Percentiles rank a stretch among this genome's conserved stretches.
These are phyloP conservation scores for Natator depressus DNA, from an alignment of 2,113 vertebrate species.

Conservation along the genomic window DNA sequence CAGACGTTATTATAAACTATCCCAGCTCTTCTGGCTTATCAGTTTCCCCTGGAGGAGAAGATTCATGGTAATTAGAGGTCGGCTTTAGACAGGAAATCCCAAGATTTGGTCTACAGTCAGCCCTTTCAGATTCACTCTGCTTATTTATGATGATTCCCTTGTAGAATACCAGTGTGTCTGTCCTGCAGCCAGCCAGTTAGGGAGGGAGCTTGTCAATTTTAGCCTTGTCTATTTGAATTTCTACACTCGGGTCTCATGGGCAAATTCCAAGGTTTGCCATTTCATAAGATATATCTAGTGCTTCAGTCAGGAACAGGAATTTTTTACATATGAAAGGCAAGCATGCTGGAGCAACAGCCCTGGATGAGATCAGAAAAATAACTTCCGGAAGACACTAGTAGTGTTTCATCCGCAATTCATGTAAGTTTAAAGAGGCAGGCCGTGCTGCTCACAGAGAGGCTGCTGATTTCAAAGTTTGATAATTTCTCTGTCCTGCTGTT, in stretches of 20 bases:
- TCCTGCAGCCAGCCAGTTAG: neutral
- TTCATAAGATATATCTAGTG: constrained; percentile 27
- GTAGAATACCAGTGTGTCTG: neutral
- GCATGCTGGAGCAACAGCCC: constrained; percentile 15
- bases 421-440: neutral
- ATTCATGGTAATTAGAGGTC: neutral
- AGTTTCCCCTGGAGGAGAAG: neutral
- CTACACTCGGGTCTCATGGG: neutral
- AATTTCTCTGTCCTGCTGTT: neutral
- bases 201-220: constrained; percentile 15
- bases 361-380: constrained; percentile 26
- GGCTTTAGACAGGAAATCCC: neutral
- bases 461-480: neutral
- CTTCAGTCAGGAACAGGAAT: neutral
- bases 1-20: neutral
- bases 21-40: neutral
- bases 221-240: constrained; percentile 25
- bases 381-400: constrained; percentile 23
- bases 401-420: constrained; percentile 13
- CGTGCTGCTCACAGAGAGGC: neutral
- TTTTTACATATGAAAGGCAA: constrained; percentile 42
- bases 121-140: neutral
- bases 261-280: constrained; percentile 10
- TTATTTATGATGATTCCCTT: neutral
- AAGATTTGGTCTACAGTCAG: neutral